Conservation (phyloP, 2,888 invertebrate genomes). For the Baccha elongata region DNA sequence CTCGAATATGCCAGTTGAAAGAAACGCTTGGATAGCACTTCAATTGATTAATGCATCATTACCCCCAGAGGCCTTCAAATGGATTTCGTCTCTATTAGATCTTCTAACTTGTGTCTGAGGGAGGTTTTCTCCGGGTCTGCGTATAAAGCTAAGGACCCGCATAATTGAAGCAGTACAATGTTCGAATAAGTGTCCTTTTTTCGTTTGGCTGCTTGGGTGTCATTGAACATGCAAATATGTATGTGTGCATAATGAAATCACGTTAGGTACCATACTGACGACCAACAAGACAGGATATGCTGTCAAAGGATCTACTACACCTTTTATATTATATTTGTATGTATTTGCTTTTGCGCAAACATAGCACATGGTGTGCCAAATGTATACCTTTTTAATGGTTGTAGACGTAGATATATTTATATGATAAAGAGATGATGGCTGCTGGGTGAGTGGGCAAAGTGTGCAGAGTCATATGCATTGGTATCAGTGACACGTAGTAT, state of each 20-base stretch:
- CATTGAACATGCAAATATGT: conserved; percentile 45
- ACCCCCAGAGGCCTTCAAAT: conserved; percentile 43
- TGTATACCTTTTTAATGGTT: conserved; percentile 34
- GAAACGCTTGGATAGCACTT: conserved; percentile 37
- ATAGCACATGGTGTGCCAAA: conserved; percentile 32
- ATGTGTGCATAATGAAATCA: conserved; percentile 41
- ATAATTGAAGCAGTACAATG: conserved; percentile 59
- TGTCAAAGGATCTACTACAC: conserved; percentile 30
- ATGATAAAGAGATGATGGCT: neutral
- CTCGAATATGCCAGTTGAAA: no score
- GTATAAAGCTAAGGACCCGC: conserved; percentile 33
- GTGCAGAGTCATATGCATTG: conserved; percentile 12
- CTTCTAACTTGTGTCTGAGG: conserved; percentile 36
- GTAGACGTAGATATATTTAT: neutral
- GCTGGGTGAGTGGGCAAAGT: neutral
- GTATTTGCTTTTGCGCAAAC: conserved; percentile 46
- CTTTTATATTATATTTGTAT: neutral
- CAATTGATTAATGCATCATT: conserved; percentile 60
- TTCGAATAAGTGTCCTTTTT: conserved; percentile 58
- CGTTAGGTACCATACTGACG: conserved; percentile 14
- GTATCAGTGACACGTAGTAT: neutral
- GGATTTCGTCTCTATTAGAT: conserved; percentile 30
- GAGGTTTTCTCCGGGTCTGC: conserved; percentile 30
- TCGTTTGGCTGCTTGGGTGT: conserved; percentile 20
- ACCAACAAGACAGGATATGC: conserved; percentile 15